A percentile compares a stretch with the other conserved stretches of the same genome.
Conservation (phyloP, 2,113 vertebrate genomes). For the Sapayoa aenigma region DNA sequence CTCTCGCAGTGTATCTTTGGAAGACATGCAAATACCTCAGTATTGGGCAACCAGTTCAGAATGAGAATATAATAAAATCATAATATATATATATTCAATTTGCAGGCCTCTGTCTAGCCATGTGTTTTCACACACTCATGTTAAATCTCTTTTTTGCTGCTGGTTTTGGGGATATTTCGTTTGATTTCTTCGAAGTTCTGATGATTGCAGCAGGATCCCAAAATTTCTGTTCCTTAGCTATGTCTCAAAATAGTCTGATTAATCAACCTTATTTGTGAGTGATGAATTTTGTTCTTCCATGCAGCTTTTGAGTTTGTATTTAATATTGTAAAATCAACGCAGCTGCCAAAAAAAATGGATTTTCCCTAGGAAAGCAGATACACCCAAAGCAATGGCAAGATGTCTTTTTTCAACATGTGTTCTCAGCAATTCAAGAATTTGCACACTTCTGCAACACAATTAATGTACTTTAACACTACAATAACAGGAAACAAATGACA, state of each 20-base stretch:
- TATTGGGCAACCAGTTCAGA: background rate
- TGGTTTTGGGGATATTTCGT: background rate
- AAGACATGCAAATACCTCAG: background rate
- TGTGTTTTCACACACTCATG: background rate
- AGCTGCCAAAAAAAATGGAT: background rate
- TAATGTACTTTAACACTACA: accelerated
- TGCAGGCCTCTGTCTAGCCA: background rate
- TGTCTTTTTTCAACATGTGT: background rate
- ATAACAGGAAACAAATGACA: background rate
- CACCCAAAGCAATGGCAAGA: background rate
- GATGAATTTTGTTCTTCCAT: background rate
- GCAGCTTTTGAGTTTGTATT: background rate
- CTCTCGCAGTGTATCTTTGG: background rate
- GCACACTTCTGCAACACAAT: background rate
- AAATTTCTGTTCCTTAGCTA: background rate
- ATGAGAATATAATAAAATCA: background rate
- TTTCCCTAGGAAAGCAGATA: background rate
- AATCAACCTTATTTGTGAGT: background rate
- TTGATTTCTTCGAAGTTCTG: background rate
- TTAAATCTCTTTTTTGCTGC: background rate
- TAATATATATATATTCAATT: background rate
- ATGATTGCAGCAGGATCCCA: background rate
- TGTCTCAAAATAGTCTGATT: conserved; percentile 18
- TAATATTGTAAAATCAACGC: background rate
- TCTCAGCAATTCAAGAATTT: background rate